Evolutionary conservation across 2,797 vertebrate species (phyloP).

Genomic region (Rhadinocentrus ornatus): DNA sequence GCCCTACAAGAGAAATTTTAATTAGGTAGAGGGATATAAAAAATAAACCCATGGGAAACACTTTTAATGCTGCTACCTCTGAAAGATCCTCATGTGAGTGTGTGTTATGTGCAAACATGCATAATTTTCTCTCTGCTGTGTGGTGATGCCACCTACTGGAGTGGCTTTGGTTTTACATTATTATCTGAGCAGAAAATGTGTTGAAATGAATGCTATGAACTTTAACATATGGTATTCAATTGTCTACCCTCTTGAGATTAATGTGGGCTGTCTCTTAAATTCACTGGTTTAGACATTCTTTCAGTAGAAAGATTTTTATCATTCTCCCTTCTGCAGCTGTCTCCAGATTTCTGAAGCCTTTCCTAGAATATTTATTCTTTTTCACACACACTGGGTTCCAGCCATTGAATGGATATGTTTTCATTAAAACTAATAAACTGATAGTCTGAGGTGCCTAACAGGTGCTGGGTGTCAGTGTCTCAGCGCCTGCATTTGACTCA

Average conservation of each 20-base stretch:
- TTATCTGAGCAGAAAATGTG: slow-evolving; percentile 11
- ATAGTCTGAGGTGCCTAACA: slow-evolving; percentile 26
- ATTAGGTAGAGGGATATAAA: too few species aligned
- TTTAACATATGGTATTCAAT: not conserved
- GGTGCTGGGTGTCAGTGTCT: slow-evolving; percentile 46
- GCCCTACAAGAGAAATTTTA: too few species aligned
- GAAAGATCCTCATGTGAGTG: slow-evolving; percentile 4
- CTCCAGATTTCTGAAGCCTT: slow-evolving; percentile 23
- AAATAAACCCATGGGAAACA: not conserved
- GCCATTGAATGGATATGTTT: slow-evolving; percentile 5
- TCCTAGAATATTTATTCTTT: not conserved
- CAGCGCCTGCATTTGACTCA: slow-evolving; percentile 59
- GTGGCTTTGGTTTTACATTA: slow-evolving; percentile 19
- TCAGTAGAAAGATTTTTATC: slow-evolving; percentile 64
- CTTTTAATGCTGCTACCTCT: not conserved
- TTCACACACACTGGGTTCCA: slow-evolving; percentile 4
- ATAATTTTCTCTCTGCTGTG: slow-evolving; percentile 44
- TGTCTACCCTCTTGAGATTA: not conserved
- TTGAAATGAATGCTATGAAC: slow-evolving; percentile 13
- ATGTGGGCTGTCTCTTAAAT: not conserved
- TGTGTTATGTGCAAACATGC: not conserved
- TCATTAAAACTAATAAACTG: slow-evolving; percentile 3
- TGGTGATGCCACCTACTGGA: slow-evolving; percentile 76
- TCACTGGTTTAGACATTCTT: slow-evolving; percentile 49
- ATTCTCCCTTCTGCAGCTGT: slow-evolving; percentile 24